Evolutionary conservation across 2,797 vertebrate species (phyloP).

Genomic region (Diplodus puntazzo): DNA sequence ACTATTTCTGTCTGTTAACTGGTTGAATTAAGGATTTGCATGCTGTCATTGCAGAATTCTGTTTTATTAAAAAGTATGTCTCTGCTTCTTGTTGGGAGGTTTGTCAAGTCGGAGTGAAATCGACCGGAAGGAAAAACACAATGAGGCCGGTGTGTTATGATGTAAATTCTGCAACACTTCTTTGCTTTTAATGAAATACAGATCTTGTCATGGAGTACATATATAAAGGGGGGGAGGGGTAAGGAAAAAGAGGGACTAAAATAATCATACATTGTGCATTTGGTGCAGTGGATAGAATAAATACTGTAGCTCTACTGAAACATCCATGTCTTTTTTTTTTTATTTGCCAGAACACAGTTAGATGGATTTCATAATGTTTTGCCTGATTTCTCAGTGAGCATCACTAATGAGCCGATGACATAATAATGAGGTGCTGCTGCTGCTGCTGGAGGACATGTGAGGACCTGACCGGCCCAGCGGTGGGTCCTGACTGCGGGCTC

Average conservation of each 20-base stretch:
- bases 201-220: constrained; percentile 72
- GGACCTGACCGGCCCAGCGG: constrained; percentile 75
- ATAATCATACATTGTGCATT: constrained; percentile 80
- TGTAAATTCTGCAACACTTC: constrained; percentile 73
- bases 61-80: constrained; percentile 83
- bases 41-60: constrained; percentile 83
- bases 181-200: constrained; percentile 75
- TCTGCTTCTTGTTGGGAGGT: constrained; percentile 76
- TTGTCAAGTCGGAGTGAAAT: constrained; percentile 68
- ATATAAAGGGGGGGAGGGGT: constrained; percentile 30
- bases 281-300: constrained; percentile 85
- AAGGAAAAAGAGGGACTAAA: constrained; percentile 47
- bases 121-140: constrained; percentile 52
- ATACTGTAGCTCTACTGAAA: constrained; percentile 80
- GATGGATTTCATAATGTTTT: constrained; percentile 46
- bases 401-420: constrained; percentile 41
- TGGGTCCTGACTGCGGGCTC: constrained; percentile 58
- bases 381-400: constrained; percentile 28
- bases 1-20: constrained; percentile 82
- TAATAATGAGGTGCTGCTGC: constrained; percentile 57
- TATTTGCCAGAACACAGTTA: constrained; percentile 10
- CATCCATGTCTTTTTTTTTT: constrained; percentile 69
- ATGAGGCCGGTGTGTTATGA: constrained; percentile 68
- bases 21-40: constrained; percentile 86
- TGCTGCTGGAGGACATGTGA: constrained; percentile 69